Evolutionary conservation across 2,888 invertebrate species (phyloP), one percentile per base, ranked within the genome.

Genomic region (Ophonus ardosiacus): DNA sequence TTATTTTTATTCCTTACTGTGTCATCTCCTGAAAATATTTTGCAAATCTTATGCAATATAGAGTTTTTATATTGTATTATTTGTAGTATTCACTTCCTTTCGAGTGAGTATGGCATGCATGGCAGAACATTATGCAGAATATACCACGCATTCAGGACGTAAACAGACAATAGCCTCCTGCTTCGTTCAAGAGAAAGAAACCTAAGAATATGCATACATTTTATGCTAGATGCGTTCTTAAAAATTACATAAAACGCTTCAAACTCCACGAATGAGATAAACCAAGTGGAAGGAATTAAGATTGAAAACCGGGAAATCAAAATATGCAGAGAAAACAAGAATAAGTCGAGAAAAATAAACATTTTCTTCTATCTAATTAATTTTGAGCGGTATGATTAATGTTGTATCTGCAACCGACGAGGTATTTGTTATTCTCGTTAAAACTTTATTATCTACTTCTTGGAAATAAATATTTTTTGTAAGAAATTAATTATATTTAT

Each of bases 111-210:
- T 6, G 43, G 43, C 13, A 51, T 51, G 43, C 43, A 51, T 51
- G 43, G 43, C 43, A 13, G 43, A 8, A 51, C 43, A 51, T 51
- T 51, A 5, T 51, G 43, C 43, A 51, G 43, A 51, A 51, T 51
- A 51, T 51, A 51, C 43, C 43, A 51, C 43, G 43, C 43, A 68
- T 68, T 68, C 38, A 13, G 10, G 68, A 68, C 31, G 38, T 68
- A 31, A 38, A 31, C 68, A 68, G 68, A 68, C 68, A 68, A 68
- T 68, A 68, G 68, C n/a, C n/a, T 15, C 68, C 31, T 68, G 31
- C 31, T 24, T 68, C 68, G 43, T 38, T 68, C 68, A 68, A 68
- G 68, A 68, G 68, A 68, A 68, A 68, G 68, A 38, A 68, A n/a
- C n/a, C 21, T 63, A 68, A 68, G 15, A 68, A 68, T 68, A 38